A percentile compares a stretch with the other conserved stretches of the same genome.
Conservation (phyloP, 2,797 vertebrate genomes). For the Threskiornis aethiopicus region DNA sequence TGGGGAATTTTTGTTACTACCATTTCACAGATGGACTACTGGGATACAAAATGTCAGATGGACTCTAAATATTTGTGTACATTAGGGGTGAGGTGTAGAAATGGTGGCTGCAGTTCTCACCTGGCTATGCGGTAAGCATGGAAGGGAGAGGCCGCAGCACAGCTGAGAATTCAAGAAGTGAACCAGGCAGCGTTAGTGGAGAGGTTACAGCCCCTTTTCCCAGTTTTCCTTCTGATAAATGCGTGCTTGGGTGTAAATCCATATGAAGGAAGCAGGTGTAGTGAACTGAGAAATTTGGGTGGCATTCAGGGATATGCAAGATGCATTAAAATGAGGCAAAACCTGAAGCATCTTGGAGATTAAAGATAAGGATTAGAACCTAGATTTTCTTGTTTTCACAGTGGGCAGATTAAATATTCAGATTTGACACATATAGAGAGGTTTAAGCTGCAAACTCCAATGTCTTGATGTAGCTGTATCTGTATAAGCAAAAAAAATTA, state of each 20-base stretch:
- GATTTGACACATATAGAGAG: neutral
- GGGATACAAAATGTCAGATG: neutral
- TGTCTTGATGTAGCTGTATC: neutral
- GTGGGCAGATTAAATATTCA: neutral
- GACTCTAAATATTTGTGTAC: neutral
- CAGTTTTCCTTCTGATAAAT: neutral
- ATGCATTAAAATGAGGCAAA: neutral
- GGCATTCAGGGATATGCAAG: neutral
- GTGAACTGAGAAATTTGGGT: neutral
- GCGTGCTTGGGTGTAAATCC: neutral
- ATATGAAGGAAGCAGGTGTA: neutral
- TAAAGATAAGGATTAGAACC: neutral
- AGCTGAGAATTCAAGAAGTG: neutral
- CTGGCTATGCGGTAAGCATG: rapidly evolving
- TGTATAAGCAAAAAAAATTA: neutral
- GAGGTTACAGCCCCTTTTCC: neutral
- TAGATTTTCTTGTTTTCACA: neutral
- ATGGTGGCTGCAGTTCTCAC: neutral
- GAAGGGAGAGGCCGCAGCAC: neutral
- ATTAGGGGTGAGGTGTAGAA: neutral
- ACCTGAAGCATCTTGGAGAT: neutral
- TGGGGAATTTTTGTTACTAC: neutral
- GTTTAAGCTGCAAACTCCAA: neutral
- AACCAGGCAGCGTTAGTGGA: neutral
- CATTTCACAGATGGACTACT: neutral